Evolutionary conservation across 2,888 invertebrate species (phyloP).

Genomic region (Plusia festucae): DNA sequence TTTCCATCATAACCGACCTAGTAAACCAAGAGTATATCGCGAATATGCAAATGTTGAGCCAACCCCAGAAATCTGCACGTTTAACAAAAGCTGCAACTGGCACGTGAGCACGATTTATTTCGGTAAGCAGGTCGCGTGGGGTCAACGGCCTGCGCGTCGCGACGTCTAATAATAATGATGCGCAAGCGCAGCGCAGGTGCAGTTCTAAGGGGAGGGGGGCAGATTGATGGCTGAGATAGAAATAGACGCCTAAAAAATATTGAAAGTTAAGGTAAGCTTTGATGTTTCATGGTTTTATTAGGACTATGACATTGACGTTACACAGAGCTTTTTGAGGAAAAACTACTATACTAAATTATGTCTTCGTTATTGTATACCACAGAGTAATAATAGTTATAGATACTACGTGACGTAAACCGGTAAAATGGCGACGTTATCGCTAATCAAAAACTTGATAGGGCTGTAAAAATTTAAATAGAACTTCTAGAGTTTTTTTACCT

Average conservation of each 20-base stretch:
- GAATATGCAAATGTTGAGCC: constrained; percentile 33
- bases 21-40: constrained; percentile 14
- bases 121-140: constrained; percentile 85
- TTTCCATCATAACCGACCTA: neutral
- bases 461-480: neutral
- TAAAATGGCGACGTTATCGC: neutral
- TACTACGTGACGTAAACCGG: neutral
- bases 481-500: neutral
- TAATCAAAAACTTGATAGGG: neutral
- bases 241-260: constrained; percentile 55
- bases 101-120: constrained; percentile 82
- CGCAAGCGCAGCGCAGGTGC: constrained; percentile 81
- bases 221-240: constrained; percentile 62
- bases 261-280: constrained; percentile 50
- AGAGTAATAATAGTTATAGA: neutral
- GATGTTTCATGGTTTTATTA: constrained; percentile 55
- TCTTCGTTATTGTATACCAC: neutral
- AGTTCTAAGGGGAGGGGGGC: constrained; percentile 50
- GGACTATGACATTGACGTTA: constrained; percentile 51
- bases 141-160: constrained; percentile 84
- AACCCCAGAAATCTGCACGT: constrained; percentile 53
- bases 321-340: neutral
- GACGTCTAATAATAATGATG: constrained; percentile 84
- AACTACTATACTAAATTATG: neutral
- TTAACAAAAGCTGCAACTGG: constrained; percentile 67